Evolutionary conservation across 2,113 vertebrate genomes (phyloP).

Genomic region (Toxotes jaculatrix): DNA sequence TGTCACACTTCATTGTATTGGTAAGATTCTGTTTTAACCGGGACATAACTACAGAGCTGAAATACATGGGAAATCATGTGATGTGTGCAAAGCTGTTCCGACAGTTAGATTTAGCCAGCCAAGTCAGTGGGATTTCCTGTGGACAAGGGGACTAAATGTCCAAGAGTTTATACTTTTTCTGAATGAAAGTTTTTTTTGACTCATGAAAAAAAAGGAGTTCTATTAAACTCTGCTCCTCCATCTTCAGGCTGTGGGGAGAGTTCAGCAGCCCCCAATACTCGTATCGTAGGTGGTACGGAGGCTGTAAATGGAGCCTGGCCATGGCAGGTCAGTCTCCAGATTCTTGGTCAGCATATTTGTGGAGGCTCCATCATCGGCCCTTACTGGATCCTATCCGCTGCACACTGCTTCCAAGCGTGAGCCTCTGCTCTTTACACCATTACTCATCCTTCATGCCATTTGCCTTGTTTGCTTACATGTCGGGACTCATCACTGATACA

Average conservation of each 20-base stretch:
- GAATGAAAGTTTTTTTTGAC: not conserved
- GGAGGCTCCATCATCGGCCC: slow-evolving; percentile 91
- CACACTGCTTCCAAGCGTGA: slow-evolving; percentile 92
- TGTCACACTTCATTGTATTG: slow-evolving; percentile 75
- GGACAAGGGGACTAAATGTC: not conserved
- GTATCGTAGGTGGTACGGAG: slow-evolving; percentile 89
- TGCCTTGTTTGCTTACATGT: not conserved
- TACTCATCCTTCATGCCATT: not conserved
- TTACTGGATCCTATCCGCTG: slow-evolving; percentile 90
- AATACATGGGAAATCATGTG: not conserved
- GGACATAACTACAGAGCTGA: not conserved
- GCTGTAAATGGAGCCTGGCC: slow-evolving; percentile 88
- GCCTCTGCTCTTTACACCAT: slow-evolving; percentile 39
- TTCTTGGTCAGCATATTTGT: slow-evolving; percentile 83
- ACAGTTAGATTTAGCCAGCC: not conserved
- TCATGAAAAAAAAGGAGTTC: not conserved
- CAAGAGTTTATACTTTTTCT: not conserved
- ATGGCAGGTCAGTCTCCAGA: slow-evolving; percentile 95
- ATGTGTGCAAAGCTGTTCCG: not conserved
- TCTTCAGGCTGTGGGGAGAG: slow-evolving; percentile 86
- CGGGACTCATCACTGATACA: not conserved
- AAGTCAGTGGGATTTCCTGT: not conserved
- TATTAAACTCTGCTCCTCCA: not conserved
- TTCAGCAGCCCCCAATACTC: slow-evolving; percentile 55
- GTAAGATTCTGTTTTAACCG: slow-evolving; percentile 63